Percentiles rank a stretch among this genome's conserved stretches.
These are phyloP conservation scores for Mergus octosetaceus DNA, from an alignment of 2,797 vertebrate species.

Conservation along the genomic window DNA sequence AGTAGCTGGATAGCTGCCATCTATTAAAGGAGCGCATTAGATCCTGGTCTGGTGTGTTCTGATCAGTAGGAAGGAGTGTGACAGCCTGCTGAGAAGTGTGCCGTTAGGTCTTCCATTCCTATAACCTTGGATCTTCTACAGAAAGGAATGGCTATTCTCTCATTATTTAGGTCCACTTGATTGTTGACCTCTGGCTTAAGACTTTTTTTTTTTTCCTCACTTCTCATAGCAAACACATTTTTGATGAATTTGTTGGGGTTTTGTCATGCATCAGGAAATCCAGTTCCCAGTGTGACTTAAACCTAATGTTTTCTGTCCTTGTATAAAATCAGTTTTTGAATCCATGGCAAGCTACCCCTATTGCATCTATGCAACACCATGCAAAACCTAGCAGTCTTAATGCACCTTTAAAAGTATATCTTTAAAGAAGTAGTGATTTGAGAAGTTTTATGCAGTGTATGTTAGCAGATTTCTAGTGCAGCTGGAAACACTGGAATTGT, in stretches of 20 bases:
- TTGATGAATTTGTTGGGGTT: not conserved
- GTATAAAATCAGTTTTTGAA: not conserved
- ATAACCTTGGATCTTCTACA: not conserved
- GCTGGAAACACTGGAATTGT: not conserved
- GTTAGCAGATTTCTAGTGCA: not conserved
- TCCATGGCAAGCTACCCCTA: not conserved
- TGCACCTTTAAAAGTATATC: not conserved
- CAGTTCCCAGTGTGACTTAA: not conserved
- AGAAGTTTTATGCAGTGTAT: not conserved
- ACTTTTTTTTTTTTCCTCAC: not conserved
- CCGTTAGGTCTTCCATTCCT: not conserved
- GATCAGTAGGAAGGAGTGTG: not conserved
- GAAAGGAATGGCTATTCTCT: not conserved
- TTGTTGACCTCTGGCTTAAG: not conserved
- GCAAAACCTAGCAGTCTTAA: not conserved
- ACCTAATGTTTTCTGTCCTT: not conserved
- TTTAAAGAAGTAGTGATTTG: not conserved
- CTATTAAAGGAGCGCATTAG: rapidly evolving
- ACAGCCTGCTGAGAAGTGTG: not conserved
- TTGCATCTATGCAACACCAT: not conserved
- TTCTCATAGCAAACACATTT: not conserved
- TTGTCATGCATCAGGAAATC: not conserved
- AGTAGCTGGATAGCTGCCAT: not conserved
- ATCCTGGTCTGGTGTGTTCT: not conserved
- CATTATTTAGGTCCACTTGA: not conserved